Evolutionary conservation across 2,113 vertebrate species (phyloP), one percentile per base, ranked within the genome.

Genomic region (Antennarius striatus): DNA sequence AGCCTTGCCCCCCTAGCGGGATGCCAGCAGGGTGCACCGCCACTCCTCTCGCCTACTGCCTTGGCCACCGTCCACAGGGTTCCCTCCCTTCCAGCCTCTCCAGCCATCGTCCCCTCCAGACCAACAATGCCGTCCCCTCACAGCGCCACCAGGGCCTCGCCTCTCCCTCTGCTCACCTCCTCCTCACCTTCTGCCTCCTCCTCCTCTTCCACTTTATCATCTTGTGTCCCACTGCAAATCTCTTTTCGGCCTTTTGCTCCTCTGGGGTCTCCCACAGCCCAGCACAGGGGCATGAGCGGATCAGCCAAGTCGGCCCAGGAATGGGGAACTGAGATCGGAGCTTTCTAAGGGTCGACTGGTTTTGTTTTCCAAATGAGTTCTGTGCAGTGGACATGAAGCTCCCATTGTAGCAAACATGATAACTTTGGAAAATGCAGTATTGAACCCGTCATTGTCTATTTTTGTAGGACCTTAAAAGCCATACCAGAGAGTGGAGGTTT

Each of bases 281-380:
- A 65, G 78, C 90, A 56, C 73, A 92, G 89, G 89, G 88, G 86
- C 72, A 81, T 63, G 65, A 82, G 16, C 54, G 68, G 84, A 85
- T 69, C 91, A 42, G 76, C 86, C 63, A 93, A 92, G 86, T 85
- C 93, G 3, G 90, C 89, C 53, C 93, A 87, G 53, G 92, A 90
- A 65, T 96, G 95, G 95, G 92, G 91, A 28, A 95, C 95, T 45
- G 96, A 97, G 85, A 95, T 97, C 0, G 96, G 95, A 66, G 95
- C 95, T 75, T 96, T 98, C 91, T 98, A 91, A 97, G 72, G n/a
- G 32, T 22, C 51, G 10, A n/a, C 58, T 17, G 14, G 22, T 45
- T 77, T 68, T 28, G 14, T 13, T 54, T 60, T 58, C 60, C 60
- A 66, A 77, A 76, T 55, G 68, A 81, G 79, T 71, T 71, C 63